Evolutionary conservation across 2,797 vertebrate genomes (phyloP).

Genomic region (Darevskia nairensis): DNA sequence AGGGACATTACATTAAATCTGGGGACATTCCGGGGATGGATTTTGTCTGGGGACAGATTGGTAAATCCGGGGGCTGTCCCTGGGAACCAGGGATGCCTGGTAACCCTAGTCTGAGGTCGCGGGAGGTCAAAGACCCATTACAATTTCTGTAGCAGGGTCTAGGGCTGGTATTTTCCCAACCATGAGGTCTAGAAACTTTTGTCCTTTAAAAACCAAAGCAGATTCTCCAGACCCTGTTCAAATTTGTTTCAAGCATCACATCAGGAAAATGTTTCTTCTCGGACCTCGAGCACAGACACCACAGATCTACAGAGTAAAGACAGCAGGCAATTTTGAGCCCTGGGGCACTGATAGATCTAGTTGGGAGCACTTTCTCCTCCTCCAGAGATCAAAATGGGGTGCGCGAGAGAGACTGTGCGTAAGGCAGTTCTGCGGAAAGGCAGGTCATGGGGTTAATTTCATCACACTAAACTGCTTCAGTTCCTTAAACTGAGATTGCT

Average conservation of each 20-base stretch:
- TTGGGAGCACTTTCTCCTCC: neutral
- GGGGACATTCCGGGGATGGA: no score
- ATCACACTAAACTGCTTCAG: fast-evolving
- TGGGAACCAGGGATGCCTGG: no score
- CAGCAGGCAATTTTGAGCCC: neutral
- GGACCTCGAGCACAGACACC: neutral
- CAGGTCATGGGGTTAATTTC: neutral
- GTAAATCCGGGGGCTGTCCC: no score
- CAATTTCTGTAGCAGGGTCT: neutral
- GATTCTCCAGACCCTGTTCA: neutral
- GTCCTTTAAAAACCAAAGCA: neutral
- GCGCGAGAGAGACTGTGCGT: neutral
- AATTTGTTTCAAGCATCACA: neutral
- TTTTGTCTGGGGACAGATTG: no score
- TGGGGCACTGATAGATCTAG: neutral
- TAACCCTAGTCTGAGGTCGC: no score
- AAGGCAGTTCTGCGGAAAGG: fast-evolving
- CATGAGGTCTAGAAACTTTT: neutral
- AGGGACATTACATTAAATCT: no score
- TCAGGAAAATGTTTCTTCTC: neutral
- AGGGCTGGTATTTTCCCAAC: neutral
- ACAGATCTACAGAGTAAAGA: neutral
- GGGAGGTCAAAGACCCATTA: neutral
- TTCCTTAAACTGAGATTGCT: conserved; percentile 39
- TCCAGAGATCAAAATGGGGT: neutral